Evolutionary conservation across 1,140 invertebrate genomes (phyloP).

Genomic region (Coboldia fuscipes): DNA sequence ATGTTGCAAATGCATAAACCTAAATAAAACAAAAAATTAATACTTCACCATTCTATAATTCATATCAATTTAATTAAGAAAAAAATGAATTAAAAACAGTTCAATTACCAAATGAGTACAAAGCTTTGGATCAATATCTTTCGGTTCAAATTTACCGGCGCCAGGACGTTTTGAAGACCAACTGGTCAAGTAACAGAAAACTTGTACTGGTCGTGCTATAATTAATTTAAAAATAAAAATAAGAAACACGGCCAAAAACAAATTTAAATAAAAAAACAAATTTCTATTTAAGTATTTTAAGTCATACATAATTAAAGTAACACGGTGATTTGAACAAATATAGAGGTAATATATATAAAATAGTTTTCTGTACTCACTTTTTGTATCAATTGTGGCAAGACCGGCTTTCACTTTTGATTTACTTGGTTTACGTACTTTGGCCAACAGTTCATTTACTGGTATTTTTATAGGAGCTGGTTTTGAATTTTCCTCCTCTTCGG

Average conservation of each 20-base stretch:
- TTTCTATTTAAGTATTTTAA: too few species aligned
- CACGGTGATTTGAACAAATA: too few species aligned
- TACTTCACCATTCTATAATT: too few species aligned
- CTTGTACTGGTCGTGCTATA: constrained; percentile 52
- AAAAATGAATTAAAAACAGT: too few species aligned
- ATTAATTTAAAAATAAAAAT: constrained; percentile 1
- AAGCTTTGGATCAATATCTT: constrained; percentile 65
- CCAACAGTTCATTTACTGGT: constrained; percentile 46
- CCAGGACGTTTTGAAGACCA: constrained; percentile 82
- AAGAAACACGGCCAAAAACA: background rate
- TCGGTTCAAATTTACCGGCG: constrained; percentile 64
- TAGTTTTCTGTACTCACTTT: constrained; percentile 21
- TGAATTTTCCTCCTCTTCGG: constrained; percentile 26
- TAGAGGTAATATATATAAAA: background rate
- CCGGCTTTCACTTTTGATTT: constrained; percentile 24
- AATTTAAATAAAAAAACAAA: background rate
- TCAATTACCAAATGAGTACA: constrained; percentile 87
- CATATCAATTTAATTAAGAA: too few species aligned
- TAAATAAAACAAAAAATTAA: too few species aligned
- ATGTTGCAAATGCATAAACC: constrained; percentile 82
- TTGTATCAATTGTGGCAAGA: constrained; percentile 23
- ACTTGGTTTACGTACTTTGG: constrained; percentile 36
- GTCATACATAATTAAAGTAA: too few species aligned
- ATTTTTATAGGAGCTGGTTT: constrained; percentile 65
- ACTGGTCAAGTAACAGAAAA: constrained; percentile 85